Evolutionary conservation across 2,797 vertebrate genomes (phyloP), one percentile per base, ranked within the genome.

Genomic region (Vespertilio murinus): DNA sequence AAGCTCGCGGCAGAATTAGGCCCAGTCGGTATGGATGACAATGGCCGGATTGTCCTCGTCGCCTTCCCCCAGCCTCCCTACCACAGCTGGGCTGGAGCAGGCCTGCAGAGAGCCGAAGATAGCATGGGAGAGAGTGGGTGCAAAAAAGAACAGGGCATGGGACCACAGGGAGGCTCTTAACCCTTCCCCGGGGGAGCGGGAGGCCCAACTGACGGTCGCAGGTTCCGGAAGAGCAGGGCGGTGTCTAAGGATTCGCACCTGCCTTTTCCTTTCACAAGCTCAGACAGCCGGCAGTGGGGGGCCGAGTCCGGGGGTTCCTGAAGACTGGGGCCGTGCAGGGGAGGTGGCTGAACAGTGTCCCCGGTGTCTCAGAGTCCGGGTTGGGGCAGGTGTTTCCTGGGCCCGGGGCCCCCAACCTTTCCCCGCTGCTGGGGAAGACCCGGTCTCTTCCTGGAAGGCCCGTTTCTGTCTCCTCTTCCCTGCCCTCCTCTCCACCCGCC

Each of bases 61-160:
- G 23, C 38, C 80, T 22, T 45, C 78, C 71, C 87, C 42, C 52
- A 67, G 30, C 40, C 83, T 54, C 81, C 65, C 61, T 47, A 64
- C 77, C 45, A 59, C 80, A 91, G 90, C 94, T 59, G 49, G 91
- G 73, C 56, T 71, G 47, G 71, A 94, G 83, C 79, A 93, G 84
- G 30, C 54, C 35, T 81, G 45, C 73, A 78, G 81, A 52, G 45
- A 67, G 78, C 88, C 78, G 8, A 40, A n/a, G 45, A 64, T 69
- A 45, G 42, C 35, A 17, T 5, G 2, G 61, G n/a, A 70, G 30
- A 49, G 45, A 42, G 8, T n/a, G 16, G 74, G 18, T 52, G 17
- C 61, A 33, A 35, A 87, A 87, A 81, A 67, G 61, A 64, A 64
- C 18, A 7, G 30, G 35, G 12, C 67, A 4, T 23, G 52, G 35